Base-by-base conservation (phyloP, 2,888 invertebrate species). In the Timandra comae region DNA sequence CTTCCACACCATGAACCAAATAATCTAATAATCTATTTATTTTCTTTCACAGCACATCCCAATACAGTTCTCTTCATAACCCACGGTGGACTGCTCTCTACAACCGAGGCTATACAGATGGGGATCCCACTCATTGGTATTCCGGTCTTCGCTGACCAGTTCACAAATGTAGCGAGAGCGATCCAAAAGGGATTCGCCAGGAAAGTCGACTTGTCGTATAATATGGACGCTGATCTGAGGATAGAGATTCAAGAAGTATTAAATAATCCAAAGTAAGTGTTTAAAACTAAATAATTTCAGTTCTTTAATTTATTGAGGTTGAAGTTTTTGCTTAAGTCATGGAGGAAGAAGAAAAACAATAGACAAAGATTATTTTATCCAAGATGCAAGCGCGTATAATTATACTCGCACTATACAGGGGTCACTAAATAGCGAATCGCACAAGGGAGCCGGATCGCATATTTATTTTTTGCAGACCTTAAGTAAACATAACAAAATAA, bases 51-150 rank as follows among this genome's bases (percentile, higher is more conserved):
- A 76, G 75, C 65, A 0, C 74, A 74, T 38, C 64, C 67, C 0
- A 79, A 78, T 22, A 28, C 66, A 1, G 70, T 59, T 21, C 31
- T 78, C 1, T 80, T 79, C 42, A 64, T 80, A 12, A 71, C 77
- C 0, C 79, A 79, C 13, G 79, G 80, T n/a, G 80, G 80, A 6
- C 71, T 63, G 29, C 46, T 80, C 0, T 80, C 80, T 0, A 74
- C 70, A 0, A 67, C 69, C 4, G 80, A 80, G 50, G 63, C 79
- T 0, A 48, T 78, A 31, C 69, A 79, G 40, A 69, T 57, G 21
- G 79, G 72, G n/a, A 65, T 77, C n/a, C 79, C 80, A 5, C 36
- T 77, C 0, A 61, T 80, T 0, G 80, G 80, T 5, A 49, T 80
- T 1, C 79, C 80, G 1, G 52, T 74, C 0, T 41, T 65, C 13